Evolutionary conservation across 2,113 vertebrate species (phyloP).

Genomic region (Cebus imitator): DNA sequence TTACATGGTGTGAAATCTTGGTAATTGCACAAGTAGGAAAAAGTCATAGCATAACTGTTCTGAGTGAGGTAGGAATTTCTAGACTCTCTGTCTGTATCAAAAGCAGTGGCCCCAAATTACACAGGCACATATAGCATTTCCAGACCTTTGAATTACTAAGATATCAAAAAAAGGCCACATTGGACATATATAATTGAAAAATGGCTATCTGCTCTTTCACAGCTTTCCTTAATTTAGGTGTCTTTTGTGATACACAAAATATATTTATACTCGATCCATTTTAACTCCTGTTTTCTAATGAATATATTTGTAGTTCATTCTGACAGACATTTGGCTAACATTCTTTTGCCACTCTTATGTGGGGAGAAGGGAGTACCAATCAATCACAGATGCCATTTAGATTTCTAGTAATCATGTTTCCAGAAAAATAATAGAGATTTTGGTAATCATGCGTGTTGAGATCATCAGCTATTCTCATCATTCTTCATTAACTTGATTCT

Average conservation of each 20-base stretch:
- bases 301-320: slow-evolving; percentile 39
- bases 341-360: slow-evolving; percentile 57
- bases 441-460: not conserved
- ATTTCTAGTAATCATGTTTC: slow-evolving; percentile 54
- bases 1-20: slow-evolving; percentile 71
- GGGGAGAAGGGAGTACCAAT: slow-evolving; percentile 62
- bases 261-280: slow-evolving; percentile 71
- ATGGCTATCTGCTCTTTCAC: slow-evolving; percentile 76
- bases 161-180: slow-evolving; percentile 79
- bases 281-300: slow-evolving; percentile 75
- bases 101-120: slow-evolving; percentile 69
- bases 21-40: slow-evolving; percentile 70
- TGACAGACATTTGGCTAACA: slow-evolving; percentile 1
- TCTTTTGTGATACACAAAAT: slow-evolving; percentile 75
- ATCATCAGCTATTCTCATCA: not conserved
- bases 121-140: slow-evolving; percentile 69
- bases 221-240: slow-evolving; percentile 78
- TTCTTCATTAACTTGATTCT: not conserved
- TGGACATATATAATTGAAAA: slow-evolving; percentile 82
- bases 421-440: slow-evolving; percentile 29
- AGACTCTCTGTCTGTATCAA: slow-evolving; percentile 60
- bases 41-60: slow-evolving; percentile 69
- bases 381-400: slow-evolving; percentile 54
- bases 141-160: slow-evolving; percentile 73
- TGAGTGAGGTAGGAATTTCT: slow-evolving; percentile 61